Evolutionary conservation across 2,797 vertebrate species (phyloP), one percentile per base, ranked within the genome.

Genomic region (Hippopotamyrus pictus): DNA sequence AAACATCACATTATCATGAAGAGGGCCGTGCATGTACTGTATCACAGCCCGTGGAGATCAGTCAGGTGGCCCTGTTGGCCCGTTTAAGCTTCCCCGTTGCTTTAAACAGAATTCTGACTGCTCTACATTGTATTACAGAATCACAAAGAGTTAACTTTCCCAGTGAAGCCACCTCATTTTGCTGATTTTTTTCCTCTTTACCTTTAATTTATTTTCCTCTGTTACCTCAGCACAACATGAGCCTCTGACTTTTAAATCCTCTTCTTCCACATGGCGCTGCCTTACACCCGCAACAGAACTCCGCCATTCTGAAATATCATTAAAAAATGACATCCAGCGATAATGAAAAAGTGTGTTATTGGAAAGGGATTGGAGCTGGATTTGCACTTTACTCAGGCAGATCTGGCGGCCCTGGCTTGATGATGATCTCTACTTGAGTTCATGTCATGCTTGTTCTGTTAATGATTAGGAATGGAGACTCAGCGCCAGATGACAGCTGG

Each of bases 321-420:
- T 95, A 89, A 95, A 95, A 94, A 95, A 92, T 93, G 95, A 95
- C 94, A 94, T 90, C 53, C 91, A 91, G 91, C 91, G 89, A 88
- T 95, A 96, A 96, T 95, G 94, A 93, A 93, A 95, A 95, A 90
- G 93, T 95, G 94, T 94, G 94, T 96, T 95, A 95, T 95, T 96
- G 94, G 94, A 93, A 95, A 94, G 54, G 94, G 95, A 96, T 96
- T 95, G 37, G 33, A 65, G 82, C 89, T 88, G 91, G 91, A 95
- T 95, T 95, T 94, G 92, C 91, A 91, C 91, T 90, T 92, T 73
- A 91, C 92, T 92, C 91, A 91, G 92, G 91, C 92, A 88, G 88
- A 90, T 92, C 90, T 54, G 90, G 57, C 92, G 94, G 92, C 93
- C 92, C 91, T n/a, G 3, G 91, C 92, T 91, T 92, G 94, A 95